A percentile compares a stretch with the other conserved stretches of the same genome.
phyloP scores from a whole-genome alignment of 2,797 vertebrate species.

The Octomys mimax region DNA sequence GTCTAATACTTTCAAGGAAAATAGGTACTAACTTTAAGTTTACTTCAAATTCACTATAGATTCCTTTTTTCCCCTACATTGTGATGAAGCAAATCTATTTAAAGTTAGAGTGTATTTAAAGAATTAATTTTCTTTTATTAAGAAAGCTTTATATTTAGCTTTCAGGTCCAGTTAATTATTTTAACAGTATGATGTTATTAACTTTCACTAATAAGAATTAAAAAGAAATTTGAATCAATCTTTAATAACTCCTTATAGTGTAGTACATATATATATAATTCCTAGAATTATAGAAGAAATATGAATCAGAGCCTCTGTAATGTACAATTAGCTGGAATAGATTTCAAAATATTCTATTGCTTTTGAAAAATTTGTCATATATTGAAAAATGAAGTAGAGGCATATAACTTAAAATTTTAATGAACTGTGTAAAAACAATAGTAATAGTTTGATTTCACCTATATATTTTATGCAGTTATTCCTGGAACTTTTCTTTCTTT shows the following conservation, averaged over 20 bases:
- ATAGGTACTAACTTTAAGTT: background rate
- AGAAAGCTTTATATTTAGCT: background rate
- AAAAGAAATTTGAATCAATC: background rate
- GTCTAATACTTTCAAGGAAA: constrained; percentile 17
- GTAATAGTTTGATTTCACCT: background rate
- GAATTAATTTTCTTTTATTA: constrained; percentile 9
- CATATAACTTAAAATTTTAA: background rate
- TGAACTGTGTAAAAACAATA: background rate
- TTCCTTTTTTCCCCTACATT: background rate
- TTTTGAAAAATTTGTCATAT: background rate
- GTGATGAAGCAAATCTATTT: constrained; percentile 22
- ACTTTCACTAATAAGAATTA: constrained; percentile 21
- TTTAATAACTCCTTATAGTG: background rate
- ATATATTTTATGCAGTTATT: background rate
- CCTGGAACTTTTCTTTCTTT: too few species aligned
- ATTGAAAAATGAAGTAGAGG: background rate
- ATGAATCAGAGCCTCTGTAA: background rate
- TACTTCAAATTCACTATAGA: constrained; percentile 22
- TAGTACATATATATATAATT: background rate
- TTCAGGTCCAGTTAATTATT: constrained; percentile 44
- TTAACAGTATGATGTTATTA: background rate
- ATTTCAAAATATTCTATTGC: background rate
- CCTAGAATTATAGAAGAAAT: background rate
- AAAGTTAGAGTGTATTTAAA: constrained; percentile 23
- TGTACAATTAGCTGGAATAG: background rate